Percentiles rank a stretch among this genome's conserved stretches.
These are phyloP conservation scores for Hypsibius dujardini DNA, from an alignment of 1,140 invertebrate species.

Conservation along the genomic window DNA sequence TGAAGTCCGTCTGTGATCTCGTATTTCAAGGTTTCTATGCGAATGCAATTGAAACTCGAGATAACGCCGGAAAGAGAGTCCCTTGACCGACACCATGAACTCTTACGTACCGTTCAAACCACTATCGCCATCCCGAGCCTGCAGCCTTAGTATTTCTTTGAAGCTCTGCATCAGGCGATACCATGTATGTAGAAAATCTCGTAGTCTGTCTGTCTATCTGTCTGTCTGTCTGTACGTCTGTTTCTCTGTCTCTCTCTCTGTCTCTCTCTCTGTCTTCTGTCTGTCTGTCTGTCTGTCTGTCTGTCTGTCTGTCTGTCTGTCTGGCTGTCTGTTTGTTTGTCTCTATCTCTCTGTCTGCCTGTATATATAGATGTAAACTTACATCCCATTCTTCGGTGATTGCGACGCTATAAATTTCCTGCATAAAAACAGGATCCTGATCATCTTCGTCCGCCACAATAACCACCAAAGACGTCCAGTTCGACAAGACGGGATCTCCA, in stretches of 20 bases:
- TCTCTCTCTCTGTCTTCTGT: background rate
- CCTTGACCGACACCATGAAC: background rate
- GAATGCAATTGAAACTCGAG: background rate
- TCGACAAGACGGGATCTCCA: background rate
- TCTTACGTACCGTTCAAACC: background rate
- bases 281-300: background rate
- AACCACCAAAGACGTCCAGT: background rate
- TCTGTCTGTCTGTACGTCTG: background rate
- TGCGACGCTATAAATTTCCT: background rate
- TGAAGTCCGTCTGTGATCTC: background rate
- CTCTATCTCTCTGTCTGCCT: background rate
- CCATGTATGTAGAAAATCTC: background rate
- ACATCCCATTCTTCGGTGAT: background rate
- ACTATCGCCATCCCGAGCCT: background rate
- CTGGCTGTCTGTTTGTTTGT: too few relatives aligned
- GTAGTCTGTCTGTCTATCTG: too few relatives aligned
- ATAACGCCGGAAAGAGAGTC: background rate
- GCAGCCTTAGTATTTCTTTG: background rate
- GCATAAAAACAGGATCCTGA: background rate
- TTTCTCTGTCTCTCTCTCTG: background rate
- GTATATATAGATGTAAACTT: background rate
- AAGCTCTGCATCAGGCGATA: background rate
- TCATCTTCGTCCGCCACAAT: background rate
- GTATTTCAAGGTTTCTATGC: background rate
- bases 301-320: too few relatives aligned